These are phyloP conservation scores for Cyclophora punctaria DNA, from an alignment of 2,888 invertebrate genomes.

Conservation along the genomic window DNA sequence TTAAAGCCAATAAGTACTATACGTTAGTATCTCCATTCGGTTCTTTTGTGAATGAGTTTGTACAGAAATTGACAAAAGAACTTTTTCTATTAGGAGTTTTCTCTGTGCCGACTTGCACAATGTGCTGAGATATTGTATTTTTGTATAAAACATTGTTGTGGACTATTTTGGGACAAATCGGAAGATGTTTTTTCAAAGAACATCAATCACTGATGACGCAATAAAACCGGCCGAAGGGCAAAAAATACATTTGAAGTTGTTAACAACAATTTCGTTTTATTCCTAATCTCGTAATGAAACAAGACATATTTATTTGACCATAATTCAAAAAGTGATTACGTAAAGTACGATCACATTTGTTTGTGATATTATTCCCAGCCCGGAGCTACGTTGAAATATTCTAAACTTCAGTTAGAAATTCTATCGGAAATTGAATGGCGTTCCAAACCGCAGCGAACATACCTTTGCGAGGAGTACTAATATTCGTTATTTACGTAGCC, in stretches of 20 bases:
- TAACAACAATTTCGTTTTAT: slow-evolving; percentile 34
- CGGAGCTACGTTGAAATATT: slow-evolving; percentile 2
- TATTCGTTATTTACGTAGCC: neutral
- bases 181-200: slow-evolving; percentile 29
- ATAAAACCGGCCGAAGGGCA: slow-evolving; percentile 29
- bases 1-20: slow-evolving; percentile 8
- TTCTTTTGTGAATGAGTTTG: slow-evolving; percentile 31
- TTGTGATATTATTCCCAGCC: slow-evolving; percentile 13
- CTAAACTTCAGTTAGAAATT: too few species aligned
- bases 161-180: slow-evolving; percentile 29
- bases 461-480: neutral
- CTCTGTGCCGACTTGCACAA: slow-evolving; percentile 26
- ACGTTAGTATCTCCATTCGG: slow-evolving; percentile 10
- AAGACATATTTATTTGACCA: slow-evolving; percentile 12
- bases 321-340: slow-evolving; percentile 6
- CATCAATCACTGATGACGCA: slow-evolving; percentile 48
- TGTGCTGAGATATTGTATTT: slow-evolving; percentile 20
- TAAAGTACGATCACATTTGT: too few species aligned
- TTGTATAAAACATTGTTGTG: slow-evolving; percentile 21
- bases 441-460: neutral
- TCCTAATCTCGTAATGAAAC: slow-evolving; percentile 24
- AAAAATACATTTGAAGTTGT: slow-evolving; percentile 41
- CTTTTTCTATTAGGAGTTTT: slow-evolving; percentile 24
- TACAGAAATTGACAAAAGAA: slow-evolving; percentile 34
- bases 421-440: slow-evolving; percentile 4